phyloP scores from a whole-genome alignment of 2,113 vertebrate species.

The Calcarius ornatus region DNA sequence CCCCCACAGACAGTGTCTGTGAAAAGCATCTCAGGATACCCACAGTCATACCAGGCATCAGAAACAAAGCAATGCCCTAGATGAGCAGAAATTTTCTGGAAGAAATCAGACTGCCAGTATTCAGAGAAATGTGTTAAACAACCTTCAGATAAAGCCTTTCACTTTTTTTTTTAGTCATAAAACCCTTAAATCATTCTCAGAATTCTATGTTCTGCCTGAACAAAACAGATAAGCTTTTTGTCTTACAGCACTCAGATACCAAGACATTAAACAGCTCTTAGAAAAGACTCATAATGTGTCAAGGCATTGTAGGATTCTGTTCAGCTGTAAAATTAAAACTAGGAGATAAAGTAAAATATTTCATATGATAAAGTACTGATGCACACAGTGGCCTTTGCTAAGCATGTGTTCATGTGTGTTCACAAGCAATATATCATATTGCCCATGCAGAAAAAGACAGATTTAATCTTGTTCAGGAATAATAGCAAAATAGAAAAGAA shows the following conservation, averaged over 20 bases:
- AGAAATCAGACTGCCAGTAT: neutral
- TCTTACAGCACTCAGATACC: neutral
- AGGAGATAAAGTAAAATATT: neutral
- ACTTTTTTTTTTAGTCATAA: neutral
- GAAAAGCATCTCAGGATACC: neutral
- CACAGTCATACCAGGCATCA: neutral
- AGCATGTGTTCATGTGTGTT: neutral
- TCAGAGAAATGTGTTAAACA: neutral
- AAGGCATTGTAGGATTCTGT: neutral
- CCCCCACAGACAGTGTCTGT: neutral
- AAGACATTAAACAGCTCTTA: neutral
- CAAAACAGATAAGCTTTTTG: conserved; percentile 28
- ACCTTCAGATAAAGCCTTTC: neutral
- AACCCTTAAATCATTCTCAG: neutral
- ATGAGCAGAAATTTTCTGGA: neutral
- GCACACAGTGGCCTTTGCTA: neutral
- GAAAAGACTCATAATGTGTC: neutral
- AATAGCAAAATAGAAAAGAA: neutral
- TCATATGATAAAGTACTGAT: neutral
- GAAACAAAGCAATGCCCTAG: neutral
- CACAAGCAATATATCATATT: neutral
- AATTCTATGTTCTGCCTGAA: conserved; percentile 20
- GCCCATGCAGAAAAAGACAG: neutral
- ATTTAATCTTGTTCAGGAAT: neutral
- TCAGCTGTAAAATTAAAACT: conserved; percentile 33